Evolutionary conservation across 2,888 invertebrate genomes (phyloP), one percentile per base, ranked within the genome.

Genomic region (Hypselothyrea guttata): DNA sequence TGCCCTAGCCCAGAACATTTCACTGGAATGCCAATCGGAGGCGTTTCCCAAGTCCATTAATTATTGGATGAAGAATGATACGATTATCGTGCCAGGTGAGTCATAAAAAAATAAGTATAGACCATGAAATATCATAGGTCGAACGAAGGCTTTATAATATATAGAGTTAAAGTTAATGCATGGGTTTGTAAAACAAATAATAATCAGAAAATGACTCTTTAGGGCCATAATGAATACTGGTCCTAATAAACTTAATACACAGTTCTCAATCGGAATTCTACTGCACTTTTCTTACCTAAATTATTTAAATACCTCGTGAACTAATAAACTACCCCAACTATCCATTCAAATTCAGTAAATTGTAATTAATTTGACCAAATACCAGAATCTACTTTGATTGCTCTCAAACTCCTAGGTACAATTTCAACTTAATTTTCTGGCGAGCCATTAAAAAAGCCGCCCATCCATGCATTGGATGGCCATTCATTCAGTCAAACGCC

Each of bases 11-110:
- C 93, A 94, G 77, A 91, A 92, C 83, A 92, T 94, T 81, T 92
- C 92, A n/a, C 88, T 94, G 71, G 94, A 94, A 86, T 94, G 94
- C 86, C 91, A 92, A 85, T 93, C 94, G 44, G 94, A 94, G 88
- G 94, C 94, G 22, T 93, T 91, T 88, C 94, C 94, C 11, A 93
- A 93, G 88, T 93, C 94, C 61, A 93, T 94, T 85, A 94, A 93
- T 90, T 94, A 94, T 85, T 94, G 94, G 94, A 93, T 93, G 72
- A 91, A 92, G 86, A 91, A 91, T 71, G 92, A 93, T 54, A 92
- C 93, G 74, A 93, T 93, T 72, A 91, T 93, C 73, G 91, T 92
- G 66, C 92, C 92, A 83, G 92, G 93, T 93, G 90, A 76, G 82
- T 79, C 1, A 33, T 12, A 31, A 15, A 13, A 15, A 4, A 18